Conservation (phyloP, 2,113 vertebrate species). For the Ammodytes dubius region DNA sequence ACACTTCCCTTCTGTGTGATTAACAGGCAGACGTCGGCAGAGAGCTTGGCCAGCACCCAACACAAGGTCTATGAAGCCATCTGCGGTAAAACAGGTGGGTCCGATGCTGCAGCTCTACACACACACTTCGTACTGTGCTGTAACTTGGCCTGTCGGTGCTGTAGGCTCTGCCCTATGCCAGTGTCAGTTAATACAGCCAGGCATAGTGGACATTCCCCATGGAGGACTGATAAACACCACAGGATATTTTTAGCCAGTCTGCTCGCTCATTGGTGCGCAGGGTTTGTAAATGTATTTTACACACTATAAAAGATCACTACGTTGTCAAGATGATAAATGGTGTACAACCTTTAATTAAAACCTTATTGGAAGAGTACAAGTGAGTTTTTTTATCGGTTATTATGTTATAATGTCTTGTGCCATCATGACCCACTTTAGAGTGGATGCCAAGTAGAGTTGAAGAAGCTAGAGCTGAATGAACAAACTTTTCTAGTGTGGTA, state of each 20-base stretch:
- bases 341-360: neutral
- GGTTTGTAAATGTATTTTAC: slow-evolving; percentile 32
- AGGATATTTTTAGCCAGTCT: slow-evolving; percentile 70
- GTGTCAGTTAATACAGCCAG: slow-evolving; percentile 66
- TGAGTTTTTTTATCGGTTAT: slow-evolving; percentile 23
- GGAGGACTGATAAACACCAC: slow-evolving; percentile 66
- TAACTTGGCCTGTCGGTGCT: slow-evolving; percentile 23
- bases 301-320: slow-evolving; percentile 27
- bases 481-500: slow-evolving; percentile 30
- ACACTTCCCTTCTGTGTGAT: slow-evolving; percentile 62
- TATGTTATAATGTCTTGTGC: slow-evolving; percentile 4
- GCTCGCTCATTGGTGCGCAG: slow-evolving; percentile 17
- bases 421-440: neutral
- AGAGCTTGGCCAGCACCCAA: slow-evolving; percentile 69
- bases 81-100: slow-evolving; percentile 81
- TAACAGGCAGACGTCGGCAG: slow-evolving; percentile 76
- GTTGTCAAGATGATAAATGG: slow-evolving; percentile 21
- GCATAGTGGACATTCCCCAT: slow-evolving; percentile 78
- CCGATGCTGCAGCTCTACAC: slow-evolving; percentile 45
- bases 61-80: slow-evolving; percentile 78
- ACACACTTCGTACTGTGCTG: slow-evolving; percentile 23
- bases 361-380: neutral
- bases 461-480: slow-evolving; percentile 16
- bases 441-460: slow-evolving; percentile 8
- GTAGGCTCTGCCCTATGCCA: slow-evolving; percentile 29